These are phyloP conservation scores for Ericerus pela DNA, from an alignment of 1,140 invertebrate species.

Conservation along the genomic window DNA sequence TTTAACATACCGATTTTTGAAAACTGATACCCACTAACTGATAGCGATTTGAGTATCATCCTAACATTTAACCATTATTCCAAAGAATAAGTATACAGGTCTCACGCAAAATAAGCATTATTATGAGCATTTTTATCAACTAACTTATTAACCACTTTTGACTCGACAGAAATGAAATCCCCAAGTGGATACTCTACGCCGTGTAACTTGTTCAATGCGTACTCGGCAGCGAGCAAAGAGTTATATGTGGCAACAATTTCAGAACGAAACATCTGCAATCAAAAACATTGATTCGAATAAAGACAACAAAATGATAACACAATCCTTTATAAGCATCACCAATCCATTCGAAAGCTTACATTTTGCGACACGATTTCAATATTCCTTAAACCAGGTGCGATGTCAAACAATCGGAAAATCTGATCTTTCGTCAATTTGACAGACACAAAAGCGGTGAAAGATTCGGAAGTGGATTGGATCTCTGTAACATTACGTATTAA, in stretches of 20 bases:
- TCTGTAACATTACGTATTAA: too few species aligned
- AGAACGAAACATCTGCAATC: not conserved
- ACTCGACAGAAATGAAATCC: conserved; percentile 43
- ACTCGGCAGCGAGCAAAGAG: conserved; percentile 56
- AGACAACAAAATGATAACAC: not conserved
- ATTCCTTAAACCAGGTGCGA: conserved; percentile 50
- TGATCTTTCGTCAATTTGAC: not conserved
- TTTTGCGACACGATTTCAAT: conserved; percentile 1
- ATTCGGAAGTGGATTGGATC: too few species aligned
- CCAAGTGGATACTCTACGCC: conserved; percentile 77
- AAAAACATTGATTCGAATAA: too few species aligned
- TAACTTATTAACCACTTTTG: conserved; percentile 2
- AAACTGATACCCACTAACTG: too few species aligned
- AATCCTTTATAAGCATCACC: not conserved
- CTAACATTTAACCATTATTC: too few species aligned
- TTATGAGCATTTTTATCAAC: too few species aligned
- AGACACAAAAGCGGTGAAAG: not conserved
- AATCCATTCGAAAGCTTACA: not conserved
- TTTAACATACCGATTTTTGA: too few species aligned
- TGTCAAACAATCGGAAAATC: conserved; percentile 37
- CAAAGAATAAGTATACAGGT: too few species aligned
- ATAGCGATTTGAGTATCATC: too few species aligned
- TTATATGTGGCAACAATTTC: conserved; percentile 45
- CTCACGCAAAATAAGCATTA: too few species aligned
- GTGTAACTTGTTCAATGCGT: conserved; percentile 67